Evolutionary conservation across 2,113 vertebrate species (phyloP).

Genomic region (Triplophysa siluroides): DNA sequence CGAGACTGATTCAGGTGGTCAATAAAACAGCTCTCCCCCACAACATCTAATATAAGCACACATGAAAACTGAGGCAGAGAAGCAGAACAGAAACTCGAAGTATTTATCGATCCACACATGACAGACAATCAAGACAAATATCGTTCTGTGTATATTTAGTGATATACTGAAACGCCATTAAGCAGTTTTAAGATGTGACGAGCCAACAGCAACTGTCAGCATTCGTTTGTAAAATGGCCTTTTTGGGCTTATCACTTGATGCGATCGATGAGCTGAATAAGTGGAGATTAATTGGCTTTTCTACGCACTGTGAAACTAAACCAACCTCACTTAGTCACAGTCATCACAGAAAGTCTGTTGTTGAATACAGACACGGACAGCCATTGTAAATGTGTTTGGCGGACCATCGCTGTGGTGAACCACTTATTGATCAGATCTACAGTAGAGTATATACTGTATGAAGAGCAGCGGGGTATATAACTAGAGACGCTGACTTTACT

Average conservation of each 20-base stretch:
- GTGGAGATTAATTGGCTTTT: constrained; percentile 65
- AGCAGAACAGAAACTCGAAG: background rate
- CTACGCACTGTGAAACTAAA: constrained; percentile 31
- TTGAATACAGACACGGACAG: constrained; percentile 16
- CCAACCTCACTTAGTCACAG: constrained; percentile 30
- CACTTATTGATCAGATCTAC: background rate
- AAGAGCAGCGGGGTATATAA: no score
- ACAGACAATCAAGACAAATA: constrained; percentile 61
- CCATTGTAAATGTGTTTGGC: constrained; percentile 30
- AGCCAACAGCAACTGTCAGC: constrained; percentile 69
- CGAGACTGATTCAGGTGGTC: constrained; percentile 15
- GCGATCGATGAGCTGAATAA: constrained; percentile 67
- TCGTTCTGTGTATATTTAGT: constrained; percentile 52
- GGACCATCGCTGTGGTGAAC: background rate
- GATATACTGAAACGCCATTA: constrained; percentile 57
- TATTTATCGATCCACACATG: constrained; percentile 19
- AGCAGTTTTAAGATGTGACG: constrained; percentile 63
- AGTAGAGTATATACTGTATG: no score
- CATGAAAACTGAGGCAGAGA: background rate
- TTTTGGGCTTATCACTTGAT: constrained; percentile 67
- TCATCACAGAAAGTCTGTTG: constrained; percentile 14
- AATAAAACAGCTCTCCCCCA: background rate
- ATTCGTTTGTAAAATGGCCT: constrained; percentile 66
- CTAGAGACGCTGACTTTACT: no score
- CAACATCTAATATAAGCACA: constrained; percentile 5